Evolutionary conservation across 2,888 invertebrate species (phyloP).

Genomic region (Calameuta pallipes): DNA sequence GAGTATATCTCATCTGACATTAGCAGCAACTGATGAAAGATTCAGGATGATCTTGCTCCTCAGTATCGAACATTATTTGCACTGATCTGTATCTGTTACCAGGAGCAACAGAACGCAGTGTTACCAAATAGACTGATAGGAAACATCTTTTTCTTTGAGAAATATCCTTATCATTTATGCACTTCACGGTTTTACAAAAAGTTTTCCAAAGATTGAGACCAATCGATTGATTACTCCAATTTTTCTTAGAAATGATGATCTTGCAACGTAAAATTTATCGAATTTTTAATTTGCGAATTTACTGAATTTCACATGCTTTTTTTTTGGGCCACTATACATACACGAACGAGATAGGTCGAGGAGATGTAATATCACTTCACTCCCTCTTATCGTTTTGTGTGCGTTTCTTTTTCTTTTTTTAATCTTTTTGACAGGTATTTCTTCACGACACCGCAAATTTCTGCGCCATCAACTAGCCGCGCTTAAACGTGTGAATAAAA

Average conservation of each 20-base stretch:
- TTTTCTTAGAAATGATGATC: not conserved
- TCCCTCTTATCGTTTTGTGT: not conserved
- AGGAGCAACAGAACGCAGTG: constrained; percentile 52
- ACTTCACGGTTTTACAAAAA: not conserved
- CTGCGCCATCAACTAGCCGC: constrained; percentile 12
- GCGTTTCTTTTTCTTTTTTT: not conserved
- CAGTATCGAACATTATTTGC: constrained; percentile 26
- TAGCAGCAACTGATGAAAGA: not conserved
- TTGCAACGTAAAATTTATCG: not conserved
- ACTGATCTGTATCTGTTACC: constrained; percentile 53
- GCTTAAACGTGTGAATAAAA: constrained; percentile 1
- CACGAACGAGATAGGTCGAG: not conserved
- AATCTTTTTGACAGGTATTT: not conserved
- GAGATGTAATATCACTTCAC: not conserved
- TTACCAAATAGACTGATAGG: constrained; percentile 13
- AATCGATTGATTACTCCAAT: not conserved
- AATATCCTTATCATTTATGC: not conserved
- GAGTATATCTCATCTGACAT: not conserved
- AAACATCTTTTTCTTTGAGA: not conserved
- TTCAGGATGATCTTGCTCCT: not conserved
- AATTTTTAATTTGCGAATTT: not conserved
- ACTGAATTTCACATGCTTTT: not conserved
- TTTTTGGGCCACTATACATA: not conserved
- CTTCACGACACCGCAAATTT: not conserved
- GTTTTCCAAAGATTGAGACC: not conserved